Percentiles rank a stretch among this genome's conserved stretches.
Conservation (phyloP, 2,888 invertebrate species). For the Cryptophagus acutangulus region DNA sequence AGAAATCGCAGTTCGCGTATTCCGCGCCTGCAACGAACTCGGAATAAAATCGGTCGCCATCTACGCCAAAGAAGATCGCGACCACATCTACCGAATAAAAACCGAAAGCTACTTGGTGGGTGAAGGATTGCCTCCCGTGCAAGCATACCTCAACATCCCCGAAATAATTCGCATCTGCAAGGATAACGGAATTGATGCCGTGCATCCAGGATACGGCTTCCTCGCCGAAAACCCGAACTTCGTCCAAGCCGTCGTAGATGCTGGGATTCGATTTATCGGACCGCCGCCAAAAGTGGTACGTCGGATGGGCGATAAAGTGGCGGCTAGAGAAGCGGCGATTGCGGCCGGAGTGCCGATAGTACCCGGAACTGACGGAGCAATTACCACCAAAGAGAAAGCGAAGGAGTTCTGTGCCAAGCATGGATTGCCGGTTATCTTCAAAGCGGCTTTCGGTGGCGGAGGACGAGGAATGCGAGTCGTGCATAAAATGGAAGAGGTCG, state of each 20-base stretch:
- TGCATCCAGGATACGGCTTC: conserved; percentile 92
- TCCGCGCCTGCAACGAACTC: conserved; percentile 95
- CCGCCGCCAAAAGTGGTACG: conserved; percentile 90
- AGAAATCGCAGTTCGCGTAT: conserved; percentile 97
- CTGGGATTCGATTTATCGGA: conserved; percentile 92
- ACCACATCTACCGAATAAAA: conserved; percentile 93
- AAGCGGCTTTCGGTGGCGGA: conserved; percentile 98
- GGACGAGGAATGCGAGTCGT: conserved; percentile 95
- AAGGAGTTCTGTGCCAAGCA: conserved; percentile 83
- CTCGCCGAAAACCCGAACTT: conserved; percentile 93
- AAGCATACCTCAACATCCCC: conserved; percentile 94
- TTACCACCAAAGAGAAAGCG: conserved; percentile 83
- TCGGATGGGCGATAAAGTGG: conserved; percentile 99
- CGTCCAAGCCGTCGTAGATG: conserved; percentile 87
- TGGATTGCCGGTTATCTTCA: conserved; percentile 96
- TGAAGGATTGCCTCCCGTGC: conserved; percentile 91
- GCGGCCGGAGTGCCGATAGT: conserved; percentile 91
- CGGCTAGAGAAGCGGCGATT: conserved; percentile 92
- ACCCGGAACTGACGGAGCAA: conserved; percentile 92
- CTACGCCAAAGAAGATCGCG: conserved; percentile 96
- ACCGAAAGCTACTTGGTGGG: conserved; percentile 95
- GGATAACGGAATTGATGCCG: conserved; percentile 91
- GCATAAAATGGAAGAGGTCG: conserved; percentile 82
- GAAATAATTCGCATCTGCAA: conserved; percentile 95
- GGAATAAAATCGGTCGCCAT: conserved; percentile 96